Conservation (phyloP, 2,797 vertebrate species). For the Gallinago nigripennis region DNA sequence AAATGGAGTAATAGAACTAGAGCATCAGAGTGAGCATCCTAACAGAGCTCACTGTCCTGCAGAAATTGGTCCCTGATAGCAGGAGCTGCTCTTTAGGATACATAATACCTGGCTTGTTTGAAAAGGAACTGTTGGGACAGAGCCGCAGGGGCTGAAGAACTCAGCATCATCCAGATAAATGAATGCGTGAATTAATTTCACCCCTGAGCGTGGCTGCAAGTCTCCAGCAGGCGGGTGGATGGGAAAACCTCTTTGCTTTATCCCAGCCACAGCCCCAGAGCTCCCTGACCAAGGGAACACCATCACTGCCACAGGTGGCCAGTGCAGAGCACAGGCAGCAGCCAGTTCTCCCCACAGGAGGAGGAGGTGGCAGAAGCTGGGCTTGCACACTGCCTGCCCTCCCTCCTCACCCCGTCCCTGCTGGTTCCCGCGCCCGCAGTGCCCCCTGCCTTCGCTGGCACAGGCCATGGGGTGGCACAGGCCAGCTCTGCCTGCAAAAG, state of each 20-base stretch:
- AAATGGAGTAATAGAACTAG: background rate
- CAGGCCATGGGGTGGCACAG: fast-evolving
- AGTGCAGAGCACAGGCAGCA: background rate
- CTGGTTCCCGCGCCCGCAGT: background rate
- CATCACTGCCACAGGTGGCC: fast-evolving
- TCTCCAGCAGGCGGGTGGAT: background rate
- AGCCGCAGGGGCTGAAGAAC: background rate
- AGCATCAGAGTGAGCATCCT: background rate
- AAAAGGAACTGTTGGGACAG: background rate
- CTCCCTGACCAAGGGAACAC: background rate
- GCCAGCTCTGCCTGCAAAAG: background rate
- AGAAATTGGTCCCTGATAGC: background rate
- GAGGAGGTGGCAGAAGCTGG: background rate
- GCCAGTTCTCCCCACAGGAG: background rate
- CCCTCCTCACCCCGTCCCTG: background rate
- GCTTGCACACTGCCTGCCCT: background rate
- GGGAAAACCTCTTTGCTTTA: background rate
- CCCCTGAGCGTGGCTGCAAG: fast-evolving
- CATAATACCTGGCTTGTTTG: background rate
- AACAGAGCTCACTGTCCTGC: background rate
- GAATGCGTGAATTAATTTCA: background rate
- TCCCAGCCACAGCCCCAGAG: fast-evolving
- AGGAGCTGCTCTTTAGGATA: background rate
- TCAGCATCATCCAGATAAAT: background rate
- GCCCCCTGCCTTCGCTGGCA: background rate